These are phyloP conservation scores for Amphimedon queenslandica DNA, from an alignment of 37 sponge, comb jelly and placozoan species.

Conservation along the genomic window DNA sequence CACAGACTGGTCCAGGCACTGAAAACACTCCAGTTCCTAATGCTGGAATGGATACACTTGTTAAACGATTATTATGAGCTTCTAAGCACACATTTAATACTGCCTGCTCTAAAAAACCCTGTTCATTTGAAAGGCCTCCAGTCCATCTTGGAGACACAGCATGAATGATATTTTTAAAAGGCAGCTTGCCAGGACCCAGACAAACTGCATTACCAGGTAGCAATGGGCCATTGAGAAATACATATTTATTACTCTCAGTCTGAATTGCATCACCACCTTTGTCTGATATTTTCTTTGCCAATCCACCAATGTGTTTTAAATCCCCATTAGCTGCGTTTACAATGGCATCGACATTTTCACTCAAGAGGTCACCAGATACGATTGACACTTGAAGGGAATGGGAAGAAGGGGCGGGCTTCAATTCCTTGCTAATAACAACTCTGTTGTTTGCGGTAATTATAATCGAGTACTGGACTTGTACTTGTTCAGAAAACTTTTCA, in stretches of 20 bases:
- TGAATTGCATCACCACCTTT: constrained; percentile 71
- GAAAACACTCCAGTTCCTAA: constrained; percentile 64
- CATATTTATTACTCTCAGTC: constrained; percentile 34
- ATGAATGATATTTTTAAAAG: constrained; percentile 75
- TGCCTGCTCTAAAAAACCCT: constrained; percentile 25
- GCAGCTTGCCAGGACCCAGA: constrained; percentile 58
- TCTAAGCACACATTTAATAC: constrained; percentile 10
- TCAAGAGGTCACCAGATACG: constrained; percentile 40
- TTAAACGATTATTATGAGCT: constrained; percentile 23
- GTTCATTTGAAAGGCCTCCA: constrained; percentile 34
- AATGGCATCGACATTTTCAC: constrained; percentile 57
- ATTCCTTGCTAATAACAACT: constrained; percentile 1
- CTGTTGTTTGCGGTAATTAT: constrained; percentile 8
- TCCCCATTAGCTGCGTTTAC: constrained; percentile 86
- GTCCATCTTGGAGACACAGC: constrained; percentile 73
- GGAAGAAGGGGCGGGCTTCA: constrained; percentile 8
- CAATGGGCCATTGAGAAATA: constrained; percentile 25
- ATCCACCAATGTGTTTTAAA: constrained; percentile 63
- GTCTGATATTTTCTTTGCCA: constrained; percentile 68
- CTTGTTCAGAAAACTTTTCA: constrained; percentile 11
- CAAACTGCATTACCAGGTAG: constrained; percentile 48
- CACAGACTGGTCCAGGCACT: constrained; percentile 59
- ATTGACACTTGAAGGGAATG: constrained; percentile 35
- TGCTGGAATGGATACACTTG: constrained; percentile 67
- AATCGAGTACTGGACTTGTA: constrained; percentile 17